Conservation (phyloP, 2,888 invertebrate genomes). For the Luperina nickerlii region DNA sequence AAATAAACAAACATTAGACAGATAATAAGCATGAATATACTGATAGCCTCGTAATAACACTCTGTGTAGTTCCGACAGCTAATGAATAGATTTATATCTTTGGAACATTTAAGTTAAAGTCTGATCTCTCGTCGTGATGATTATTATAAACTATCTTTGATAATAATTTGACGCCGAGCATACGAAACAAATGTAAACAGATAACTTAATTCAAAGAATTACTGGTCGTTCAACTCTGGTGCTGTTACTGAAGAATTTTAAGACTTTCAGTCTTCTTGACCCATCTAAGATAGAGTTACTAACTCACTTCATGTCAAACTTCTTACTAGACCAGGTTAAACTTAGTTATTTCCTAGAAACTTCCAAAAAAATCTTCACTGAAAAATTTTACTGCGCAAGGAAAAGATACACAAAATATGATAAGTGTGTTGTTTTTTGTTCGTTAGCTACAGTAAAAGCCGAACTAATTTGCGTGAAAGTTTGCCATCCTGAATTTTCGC, state of each 20-base stretch:
- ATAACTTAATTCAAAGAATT: constrained; percentile 62
- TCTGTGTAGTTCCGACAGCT: constrained; percentile 20
- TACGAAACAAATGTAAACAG: constrained; percentile 62
- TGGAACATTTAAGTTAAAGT: constrained; percentile 26
- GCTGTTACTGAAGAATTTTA: constrained; percentile 25
- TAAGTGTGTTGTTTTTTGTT: neutral
- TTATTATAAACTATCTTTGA: constrained; percentile 56
- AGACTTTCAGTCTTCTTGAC: neutral
- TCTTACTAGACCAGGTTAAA: neutral
- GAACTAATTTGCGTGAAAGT: constrained; percentile 6
- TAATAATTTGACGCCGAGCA: constrained; percentile 52
- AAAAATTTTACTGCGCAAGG: neutral
- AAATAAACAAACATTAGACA: constrained; percentile 54
- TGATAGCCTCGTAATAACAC: constrained; percentile 20
- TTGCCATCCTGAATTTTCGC: neutral
- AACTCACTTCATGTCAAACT: neutral
- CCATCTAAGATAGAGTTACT: constrained; percentile 5
- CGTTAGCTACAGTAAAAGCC: neutral
- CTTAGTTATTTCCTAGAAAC: too few relatives aligned
- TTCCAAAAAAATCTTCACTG: neutral
- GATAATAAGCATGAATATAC: constrained; percentile 44
- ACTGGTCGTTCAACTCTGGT: constrained; percentile 48
- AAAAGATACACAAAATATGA: neutral
- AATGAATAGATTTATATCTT: constrained; percentile 23
- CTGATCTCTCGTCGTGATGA: constrained; percentile 52